Evolutionary conservation across 1,140 invertebrate species (phyloP).

Genomic region (Olivierus martensii): DNA sequence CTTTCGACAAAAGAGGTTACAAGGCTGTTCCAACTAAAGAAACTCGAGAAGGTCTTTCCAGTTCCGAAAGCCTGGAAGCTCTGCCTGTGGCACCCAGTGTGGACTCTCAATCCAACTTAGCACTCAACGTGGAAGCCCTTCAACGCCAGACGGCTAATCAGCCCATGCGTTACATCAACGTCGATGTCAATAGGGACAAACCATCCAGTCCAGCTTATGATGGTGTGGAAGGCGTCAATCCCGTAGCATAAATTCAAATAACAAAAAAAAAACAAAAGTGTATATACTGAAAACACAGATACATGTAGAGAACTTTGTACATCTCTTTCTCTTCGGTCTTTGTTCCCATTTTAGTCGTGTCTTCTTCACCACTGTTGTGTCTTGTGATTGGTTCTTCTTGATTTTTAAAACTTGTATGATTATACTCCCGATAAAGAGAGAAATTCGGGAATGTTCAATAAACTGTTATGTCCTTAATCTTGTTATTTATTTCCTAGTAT

Average conservation of each 20-base stretch:
- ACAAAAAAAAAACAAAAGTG: no score
- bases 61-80: conserved; percentile 5
- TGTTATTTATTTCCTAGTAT: no score
- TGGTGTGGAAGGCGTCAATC: conserved; percentile 10
- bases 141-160: conserved; percentile 2
- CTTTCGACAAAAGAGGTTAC: not conserved
- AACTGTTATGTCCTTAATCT: no score
- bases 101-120: conserved; percentile 28
- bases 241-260: conserved; percentile 6
- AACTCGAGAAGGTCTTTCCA: conserved; percentile 6
- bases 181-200: conserved; percentile 22
- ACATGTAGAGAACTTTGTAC: no score
- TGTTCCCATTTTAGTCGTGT: not conserved
- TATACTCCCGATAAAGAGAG: no score
- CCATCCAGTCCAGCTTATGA: conserved; percentile 14
- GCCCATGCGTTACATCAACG: conserved; percentile 6
- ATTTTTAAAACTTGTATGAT: no score
- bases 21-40: conserved; percentile 6
- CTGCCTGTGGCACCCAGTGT: conserved; percentile 7
- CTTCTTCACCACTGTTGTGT: not conserved
- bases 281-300: no score
- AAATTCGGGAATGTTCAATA: no score
- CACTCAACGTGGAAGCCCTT: conserved; percentile 36
- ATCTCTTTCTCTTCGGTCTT: not conserved
- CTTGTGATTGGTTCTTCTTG: not conserved